Evolutionary conservation across 2,797 vertebrate genomes (phyloP).

Genomic region (Epinephelus coioides): DNA sequence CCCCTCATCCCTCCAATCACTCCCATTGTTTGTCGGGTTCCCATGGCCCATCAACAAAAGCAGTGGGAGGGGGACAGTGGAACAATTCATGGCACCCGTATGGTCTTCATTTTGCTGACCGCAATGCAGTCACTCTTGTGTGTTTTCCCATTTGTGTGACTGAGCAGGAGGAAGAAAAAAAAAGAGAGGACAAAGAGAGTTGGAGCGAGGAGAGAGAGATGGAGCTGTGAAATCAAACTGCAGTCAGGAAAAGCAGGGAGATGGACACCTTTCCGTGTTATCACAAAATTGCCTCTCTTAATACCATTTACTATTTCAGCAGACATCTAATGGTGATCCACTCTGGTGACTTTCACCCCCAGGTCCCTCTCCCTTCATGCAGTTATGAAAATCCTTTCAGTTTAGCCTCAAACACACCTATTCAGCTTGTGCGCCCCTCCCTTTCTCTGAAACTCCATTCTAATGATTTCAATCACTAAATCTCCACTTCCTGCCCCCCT

Average conservation of each 20-base stretch:
- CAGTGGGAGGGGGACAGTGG: conserved; percentile 71
- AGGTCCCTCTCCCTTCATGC: conserved; percentile 39
- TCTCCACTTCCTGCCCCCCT: conserved; percentile 40
- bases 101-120: conserved; percentile 78
- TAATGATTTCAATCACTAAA: conserved; percentile 68
- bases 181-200: conserved; percentile 19
- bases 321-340: conserved; percentile 48
- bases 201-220: conserved; percentile 6
- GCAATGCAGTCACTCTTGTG: conserved; percentile 58
- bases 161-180: conserved; percentile 34
- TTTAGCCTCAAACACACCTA: conserved; percentile 66
- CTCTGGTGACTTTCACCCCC: conserved; percentile 51
- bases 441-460: conserved; percentile 50
- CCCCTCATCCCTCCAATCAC: conserved; percentile 57
- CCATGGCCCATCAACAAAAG: conserved; percentile 76
- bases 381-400: conserved; percentile 66
- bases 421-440: conserved; percentile 15
- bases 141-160: conserved; percentile 64
- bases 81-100: conserved; percentile 77
- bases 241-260: conserved; percentile 30
- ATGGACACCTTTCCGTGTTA: conserved; percentile 50
- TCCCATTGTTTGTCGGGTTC: conserved; percentile 79
- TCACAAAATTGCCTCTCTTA: conserved; percentile 59
- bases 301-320: conserved; percentile 48
- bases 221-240: conserved; percentile 45